These are phyloP conservation scores for Atta colombica DNA, from an alignment of 1,140 invertebrate species.

Conservation along the genomic window DNA sequence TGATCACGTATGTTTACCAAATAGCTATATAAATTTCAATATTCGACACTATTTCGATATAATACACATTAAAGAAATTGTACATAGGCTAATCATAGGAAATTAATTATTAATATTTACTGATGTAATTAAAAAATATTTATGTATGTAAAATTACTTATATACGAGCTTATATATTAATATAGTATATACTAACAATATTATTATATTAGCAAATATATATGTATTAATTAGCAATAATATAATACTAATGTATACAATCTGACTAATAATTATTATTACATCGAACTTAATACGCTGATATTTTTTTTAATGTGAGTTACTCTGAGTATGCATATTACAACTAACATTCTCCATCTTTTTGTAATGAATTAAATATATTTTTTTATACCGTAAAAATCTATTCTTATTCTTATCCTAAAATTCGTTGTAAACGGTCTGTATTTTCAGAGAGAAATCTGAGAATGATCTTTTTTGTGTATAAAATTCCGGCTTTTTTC, in stretches of 20 bases:
- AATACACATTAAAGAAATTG: conserved; percentile 28
- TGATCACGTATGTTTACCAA: not conserved
- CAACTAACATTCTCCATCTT: conserved; percentile 27
- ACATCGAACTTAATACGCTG: not conserved
- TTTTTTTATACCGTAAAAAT: not conserved
- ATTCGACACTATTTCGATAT: not conserved
- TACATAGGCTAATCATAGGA: conserved; percentile 37
- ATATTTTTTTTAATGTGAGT: conserved; percentile 5
- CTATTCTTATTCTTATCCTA: not conserved
- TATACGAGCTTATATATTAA: not conserved
- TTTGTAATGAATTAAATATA: conserved; percentile 48
- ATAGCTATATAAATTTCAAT: not conserved
- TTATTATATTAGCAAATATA: no score
- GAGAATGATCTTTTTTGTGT: no score
- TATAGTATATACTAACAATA: not conserved
- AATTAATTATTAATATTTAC: conserved; percentile 25
- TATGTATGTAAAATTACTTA: conserved; percentile 14
- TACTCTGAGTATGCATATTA: not conserved
- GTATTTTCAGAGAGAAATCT: not conserved
- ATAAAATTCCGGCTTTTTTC: no score
- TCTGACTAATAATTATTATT: not conserved
- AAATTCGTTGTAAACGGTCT: not conserved
- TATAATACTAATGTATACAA: no score
- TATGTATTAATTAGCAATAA: no score
- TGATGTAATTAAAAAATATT: conserved; percentile 41